Conservation (phyloP, 2,113 vertebrate genomes). For the Eurystomus gularis region DNA sequence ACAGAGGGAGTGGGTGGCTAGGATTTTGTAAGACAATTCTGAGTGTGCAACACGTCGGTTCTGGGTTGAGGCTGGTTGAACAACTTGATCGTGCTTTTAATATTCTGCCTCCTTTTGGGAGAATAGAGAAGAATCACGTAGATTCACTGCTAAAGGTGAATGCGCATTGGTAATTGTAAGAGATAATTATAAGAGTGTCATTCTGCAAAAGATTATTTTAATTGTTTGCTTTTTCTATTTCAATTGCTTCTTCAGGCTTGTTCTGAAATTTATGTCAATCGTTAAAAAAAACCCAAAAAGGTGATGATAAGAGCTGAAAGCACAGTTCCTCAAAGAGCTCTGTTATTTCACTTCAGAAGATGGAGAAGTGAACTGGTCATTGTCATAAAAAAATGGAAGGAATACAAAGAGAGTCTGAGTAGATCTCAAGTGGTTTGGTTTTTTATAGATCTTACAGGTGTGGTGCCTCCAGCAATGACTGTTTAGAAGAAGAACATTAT, state of each 20-base stretch:
- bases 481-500: background rate
- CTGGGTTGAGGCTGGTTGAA: background rate
- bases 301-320: background rate
- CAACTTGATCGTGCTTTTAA: background rate
- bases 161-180: too few relatives aligned
- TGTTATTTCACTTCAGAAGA: background rate
- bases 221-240: background rate
- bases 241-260: background rate
- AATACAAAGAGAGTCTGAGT: background rate
- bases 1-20: background rate
- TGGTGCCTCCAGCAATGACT: background rate
- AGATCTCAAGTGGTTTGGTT: background rate
- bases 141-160: background rate
- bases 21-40: background rate
- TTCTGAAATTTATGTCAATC: background rate
- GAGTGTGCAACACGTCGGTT: background rate
- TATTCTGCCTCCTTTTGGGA: background rate
- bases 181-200: background rate
- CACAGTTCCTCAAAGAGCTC: background rate
- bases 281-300: background rate
- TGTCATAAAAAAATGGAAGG: background rate
- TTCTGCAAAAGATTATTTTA: background rate
- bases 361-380: background rate
- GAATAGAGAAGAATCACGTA: background rate
- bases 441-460: background rate